Evolutionary conservation across 2,113 vertebrate genomes (phyloP).

Genomic region (Eretmochelys imbricata): DNA sequence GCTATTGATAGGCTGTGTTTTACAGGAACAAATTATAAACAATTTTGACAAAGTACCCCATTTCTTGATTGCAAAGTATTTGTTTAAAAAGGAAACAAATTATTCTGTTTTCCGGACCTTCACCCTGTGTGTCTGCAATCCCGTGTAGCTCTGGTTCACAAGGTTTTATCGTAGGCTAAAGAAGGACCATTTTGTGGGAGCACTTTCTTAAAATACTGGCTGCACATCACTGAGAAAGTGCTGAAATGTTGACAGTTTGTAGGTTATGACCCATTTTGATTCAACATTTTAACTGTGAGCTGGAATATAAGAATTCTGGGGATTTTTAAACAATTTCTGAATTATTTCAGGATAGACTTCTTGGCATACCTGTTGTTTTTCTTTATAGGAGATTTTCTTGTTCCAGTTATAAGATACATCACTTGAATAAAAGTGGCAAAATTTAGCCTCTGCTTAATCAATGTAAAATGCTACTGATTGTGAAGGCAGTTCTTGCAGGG

Average conservation of each 20-base stretch:
- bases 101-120: background rate
- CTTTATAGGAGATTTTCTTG: slow-evolving; percentile 26
- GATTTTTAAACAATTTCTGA: slow-evolving; percentile 30
- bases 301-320: slow-evolving; percentile 46
- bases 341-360: slow-evolving; percentile 68
- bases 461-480: background rate
- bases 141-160: background rate
- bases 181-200: background rate
- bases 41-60: background rate
- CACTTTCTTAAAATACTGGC: background rate
- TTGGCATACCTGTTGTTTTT: background rate
- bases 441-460: background rate
- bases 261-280: slow-evolving; percentile 1
- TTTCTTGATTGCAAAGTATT: background rate
- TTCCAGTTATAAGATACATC: background rate
- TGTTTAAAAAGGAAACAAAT: background rate
- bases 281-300: slow-evolving; percentile 41
- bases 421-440: slow-evolving; percentile 8
- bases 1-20: background rate
- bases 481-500: background rate
- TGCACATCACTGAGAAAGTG: background rate
- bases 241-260: background rate
- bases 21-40: background rate
- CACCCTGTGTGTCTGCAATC: background rate
- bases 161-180: background rate